Percentiles rank a stretch among this genome's conserved stretches.
phyloP scores from a whole-genome alignment of 1,140 invertebrate genomes.

The Battus philenor region DNA sequence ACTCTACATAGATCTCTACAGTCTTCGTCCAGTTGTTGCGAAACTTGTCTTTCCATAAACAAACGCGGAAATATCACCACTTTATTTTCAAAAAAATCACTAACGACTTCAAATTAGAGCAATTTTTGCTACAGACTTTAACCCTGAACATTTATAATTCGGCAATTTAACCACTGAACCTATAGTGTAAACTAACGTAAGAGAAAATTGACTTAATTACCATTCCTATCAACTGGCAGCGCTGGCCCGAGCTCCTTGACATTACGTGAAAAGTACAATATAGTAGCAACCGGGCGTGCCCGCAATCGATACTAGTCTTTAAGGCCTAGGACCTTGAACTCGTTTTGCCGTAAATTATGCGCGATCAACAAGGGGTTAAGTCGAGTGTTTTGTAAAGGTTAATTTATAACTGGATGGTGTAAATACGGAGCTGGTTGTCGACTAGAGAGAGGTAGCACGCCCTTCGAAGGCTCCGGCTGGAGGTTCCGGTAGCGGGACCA shows the following conservation, averaged over 20 bases:
- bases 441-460: constrained; percentile 37
- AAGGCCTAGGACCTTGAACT: not conserved
- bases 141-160: no score
- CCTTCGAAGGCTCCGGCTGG: constrained; percentile 48
- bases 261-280: constrained; percentile 15
- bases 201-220: constrained; percentile 8
- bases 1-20: no score
- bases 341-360: not conserved
- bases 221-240: not conserved
- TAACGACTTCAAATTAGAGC: no score
- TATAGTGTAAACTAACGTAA: not conserved
- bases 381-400: constrained; percentile 9
- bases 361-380: constrained; percentile 5
- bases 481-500: constrained; percentile 38
- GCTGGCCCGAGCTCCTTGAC: constrained; percentile 9
- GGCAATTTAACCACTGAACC: no score
- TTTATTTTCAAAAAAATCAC: no score
- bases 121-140: no score
- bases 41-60: no score
- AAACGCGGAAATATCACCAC: no score
- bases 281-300: no score
- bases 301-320: constrained; percentile 5
- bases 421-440: constrained; percentile 9
- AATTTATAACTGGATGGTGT: constrained; percentile 14
- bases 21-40: no score